Conservation (phyloP, 2,888 invertebrate species). For the Thecocarcelia acutangulata region DNA sequence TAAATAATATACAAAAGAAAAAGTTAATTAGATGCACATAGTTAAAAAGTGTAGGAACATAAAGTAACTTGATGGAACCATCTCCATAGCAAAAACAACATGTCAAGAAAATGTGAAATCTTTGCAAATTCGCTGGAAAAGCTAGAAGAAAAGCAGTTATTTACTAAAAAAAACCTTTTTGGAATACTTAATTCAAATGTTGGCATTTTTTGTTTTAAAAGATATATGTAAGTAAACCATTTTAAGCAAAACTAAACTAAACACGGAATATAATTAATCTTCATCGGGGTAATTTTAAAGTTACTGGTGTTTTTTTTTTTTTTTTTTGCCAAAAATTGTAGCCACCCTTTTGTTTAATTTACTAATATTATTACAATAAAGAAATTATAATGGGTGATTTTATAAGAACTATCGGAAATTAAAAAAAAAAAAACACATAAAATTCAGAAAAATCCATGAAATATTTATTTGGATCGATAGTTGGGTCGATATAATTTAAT, state of each 20-base stretch:
- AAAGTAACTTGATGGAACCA: neutral
- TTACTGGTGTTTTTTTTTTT: no score
- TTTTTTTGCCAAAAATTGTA: neutral
- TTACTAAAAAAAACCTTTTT: neutral
- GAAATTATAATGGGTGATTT: no score
- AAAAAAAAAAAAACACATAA: no score
- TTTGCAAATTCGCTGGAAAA: neutral
- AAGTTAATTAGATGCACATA: constrained; percentile 60
- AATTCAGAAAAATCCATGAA: no score
- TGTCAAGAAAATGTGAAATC: constrained; percentile 44
- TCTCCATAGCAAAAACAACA: neutral
- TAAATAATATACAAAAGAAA: constrained; percentile 32
- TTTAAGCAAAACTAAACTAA: neutral
- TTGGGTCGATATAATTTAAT: no score
- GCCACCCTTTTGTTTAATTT: neutral
- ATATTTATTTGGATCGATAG: no score
- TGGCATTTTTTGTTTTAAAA: neutral
- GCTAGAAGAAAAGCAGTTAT: neutral
- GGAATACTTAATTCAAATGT: constrained; percentile 1
- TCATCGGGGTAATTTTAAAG: neutral
- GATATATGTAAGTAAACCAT: no score
- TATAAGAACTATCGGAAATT: no score
- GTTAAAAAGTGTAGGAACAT: neutral
- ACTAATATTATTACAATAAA: no score
- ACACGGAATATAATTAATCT: constrained; percentile 15